A percentile compares a stretch with the other conserved stretches of the same genome.
Evolutionary conservation across 2,113 vertebrate genomes (phyloP).

Genomic region (Oreochromis niloticus): DNA sequence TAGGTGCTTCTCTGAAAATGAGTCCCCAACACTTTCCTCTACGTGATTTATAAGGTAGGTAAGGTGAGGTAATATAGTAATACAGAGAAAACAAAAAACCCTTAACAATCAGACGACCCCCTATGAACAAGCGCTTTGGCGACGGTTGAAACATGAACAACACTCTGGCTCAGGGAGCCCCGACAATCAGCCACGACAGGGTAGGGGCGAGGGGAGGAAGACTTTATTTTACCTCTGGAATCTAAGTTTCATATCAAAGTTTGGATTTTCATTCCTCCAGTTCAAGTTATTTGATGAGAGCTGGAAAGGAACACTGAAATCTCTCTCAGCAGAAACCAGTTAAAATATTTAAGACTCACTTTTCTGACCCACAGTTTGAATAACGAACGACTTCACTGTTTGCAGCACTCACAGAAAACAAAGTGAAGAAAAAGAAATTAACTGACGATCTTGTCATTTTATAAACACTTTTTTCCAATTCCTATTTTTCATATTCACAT

Average conservation of each 20-base stretch:
- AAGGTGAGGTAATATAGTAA: not conserved
- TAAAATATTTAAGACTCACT: not conserved
- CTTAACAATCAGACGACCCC: no score
- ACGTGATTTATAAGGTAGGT: not conserved
- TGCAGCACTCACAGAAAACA: not conserved
- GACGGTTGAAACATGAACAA: not conserved
- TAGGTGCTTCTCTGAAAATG: not conserved
- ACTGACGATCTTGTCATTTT: fast-evolving
- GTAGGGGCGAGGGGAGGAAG: not conserved
- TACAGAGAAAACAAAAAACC: not conserved
- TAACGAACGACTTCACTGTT: not conserved
- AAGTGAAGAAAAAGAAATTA: not conserved
- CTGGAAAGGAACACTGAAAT: not conserved
- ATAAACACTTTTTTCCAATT: not conserved
- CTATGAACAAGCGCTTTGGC: no score
- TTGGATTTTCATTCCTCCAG: not conserved
- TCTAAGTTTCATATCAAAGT: not conserved
- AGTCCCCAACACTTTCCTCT: not conserved
- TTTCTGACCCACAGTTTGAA: not conserved
- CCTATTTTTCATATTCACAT: not conserved
- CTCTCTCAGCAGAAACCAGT: not conserved
- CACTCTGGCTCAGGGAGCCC: no score
- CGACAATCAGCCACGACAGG: no score
- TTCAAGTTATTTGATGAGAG: fast-evolving
- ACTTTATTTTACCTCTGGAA: not conserved